Base-by-base conservation (phyloP, 1,140 invertebrate genomes). In the Philaenus spumarius region DNA sequence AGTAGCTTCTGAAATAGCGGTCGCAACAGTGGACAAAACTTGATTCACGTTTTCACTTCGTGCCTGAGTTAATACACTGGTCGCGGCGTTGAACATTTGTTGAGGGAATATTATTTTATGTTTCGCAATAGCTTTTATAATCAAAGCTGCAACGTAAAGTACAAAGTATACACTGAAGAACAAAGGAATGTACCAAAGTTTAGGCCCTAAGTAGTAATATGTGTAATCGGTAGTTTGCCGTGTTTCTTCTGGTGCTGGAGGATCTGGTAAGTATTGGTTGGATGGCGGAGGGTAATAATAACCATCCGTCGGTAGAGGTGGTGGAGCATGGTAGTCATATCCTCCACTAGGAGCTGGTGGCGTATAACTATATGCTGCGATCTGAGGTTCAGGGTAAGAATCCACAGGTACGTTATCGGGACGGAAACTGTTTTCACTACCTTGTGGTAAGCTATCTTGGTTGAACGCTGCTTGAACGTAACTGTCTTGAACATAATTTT, bases 161-260 rank as follows among this genome's bases (percentile, higher is more conserved):
- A 87, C 84, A 65, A 90, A 90, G 64, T 87, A 91, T n/a, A 89
- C 83, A 58, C 86, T 89, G 66, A 90, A 90, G 68, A 90, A 90
- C 12, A 91, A 67, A 0, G 88, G 88, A 42, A 90, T 75, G 65
- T 90, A 91, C 81, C 87, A 91, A 2, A 90, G 74, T 66, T 90
- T 89, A 58, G 85, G 81, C 0, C 87, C 87, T 62, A 90, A 78
- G 66, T 85, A 89, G 67, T 89, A 90, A 70, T 90, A 90, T 67
- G 85, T 87, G 75, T 87, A 90, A 20, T 40, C 48, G 17, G 39
- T 59, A 26, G 12, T 40, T 50, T 54, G 22, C 35, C 57, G 39
- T 52, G 58, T 47, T 43, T 60, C 40, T 40, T 43, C 34, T 22
- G 37, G 14, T 35, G 40, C 52, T 0, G 45, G 35, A 12, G 51